phyloP scores from a whole-genome alignment of 2,888 invertebrate genomes.

The Lochmaea crataegi region DNA sequence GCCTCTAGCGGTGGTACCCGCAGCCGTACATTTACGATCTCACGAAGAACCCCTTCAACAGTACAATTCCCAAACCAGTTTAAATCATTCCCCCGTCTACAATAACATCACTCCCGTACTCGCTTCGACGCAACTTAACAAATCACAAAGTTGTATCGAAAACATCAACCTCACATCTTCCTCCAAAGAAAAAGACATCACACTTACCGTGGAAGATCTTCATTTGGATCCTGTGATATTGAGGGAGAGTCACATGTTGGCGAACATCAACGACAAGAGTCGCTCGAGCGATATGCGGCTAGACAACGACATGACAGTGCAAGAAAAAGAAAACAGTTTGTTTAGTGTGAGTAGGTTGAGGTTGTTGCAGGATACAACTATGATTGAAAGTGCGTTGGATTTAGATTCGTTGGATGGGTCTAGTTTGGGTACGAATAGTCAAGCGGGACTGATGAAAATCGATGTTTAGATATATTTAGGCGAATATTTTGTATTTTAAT shows the following conservation, averaged over 20 bases:
- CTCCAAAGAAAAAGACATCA: conserved; percentile 42
- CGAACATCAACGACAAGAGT: conserved; percentile 54
- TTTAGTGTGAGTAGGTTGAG: conserved; percentile 76
- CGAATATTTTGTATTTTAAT: neutral
- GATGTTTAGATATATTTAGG: conserved; percentile 59
- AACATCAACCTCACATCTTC: conserved; percentile 53
- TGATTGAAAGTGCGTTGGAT: conserved; percentile 91
- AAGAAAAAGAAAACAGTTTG: conserved; percentile 65
- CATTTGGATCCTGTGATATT: conserved; percentile 68
- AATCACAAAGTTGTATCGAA: conserved; percentile 60
- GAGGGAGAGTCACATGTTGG: conserved; percentile 59
- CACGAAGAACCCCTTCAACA: conserved; percentile 55
- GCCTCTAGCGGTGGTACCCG: conserved; percentile 67
- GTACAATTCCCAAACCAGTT: conserved; percentile 64
- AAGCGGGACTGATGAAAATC: conserved; percentile 74
- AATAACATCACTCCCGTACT: conserved; percentile 58
- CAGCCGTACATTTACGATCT: conserved; percentile 49
- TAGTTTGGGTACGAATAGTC: conserved; percentile 76
- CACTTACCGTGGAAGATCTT: conserved; percentile 67
- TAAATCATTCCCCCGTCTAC: conserved; percentile 62
- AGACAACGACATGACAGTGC: conserved; percentile 63
- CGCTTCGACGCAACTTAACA: conserved; percentile 50
- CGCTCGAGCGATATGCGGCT: conserved; percentile 52
- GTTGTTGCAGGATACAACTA: conserved; percentile 86
- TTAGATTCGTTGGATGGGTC: conserved; percentile 86